phyloP scores from a whole-genome alignment of 1,140 invertebrate species.

The Ceratosolen fusciceps region DNA sequence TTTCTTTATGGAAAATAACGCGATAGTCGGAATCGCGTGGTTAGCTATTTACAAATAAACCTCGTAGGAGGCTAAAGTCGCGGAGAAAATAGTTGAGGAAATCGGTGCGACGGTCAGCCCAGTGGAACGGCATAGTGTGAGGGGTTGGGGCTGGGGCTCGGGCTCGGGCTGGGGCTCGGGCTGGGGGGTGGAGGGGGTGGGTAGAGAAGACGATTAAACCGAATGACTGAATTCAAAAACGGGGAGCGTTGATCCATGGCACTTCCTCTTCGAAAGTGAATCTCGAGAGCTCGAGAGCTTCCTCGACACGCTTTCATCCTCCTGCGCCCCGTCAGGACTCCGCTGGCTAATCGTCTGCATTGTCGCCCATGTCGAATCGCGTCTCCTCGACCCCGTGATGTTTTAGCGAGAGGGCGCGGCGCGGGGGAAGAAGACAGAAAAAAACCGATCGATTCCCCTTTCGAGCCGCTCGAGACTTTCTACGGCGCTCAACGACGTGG shows the following conservation, averaged over 20 bases:
- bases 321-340: background rate
- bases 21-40: too few relatives aligned
- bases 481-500: background rate
- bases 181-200: too few relatives aligned
- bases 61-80: too few relatives aligned
- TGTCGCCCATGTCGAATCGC: background rate
- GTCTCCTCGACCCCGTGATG: background rate
- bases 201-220: slow-evolving; percentile 43
- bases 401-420: slow-evolving; percentile 6
- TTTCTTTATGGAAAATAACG: too few relatives aligned
- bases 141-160: background rate
- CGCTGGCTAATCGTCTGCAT: too few relatives aligned
- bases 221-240: slow-evolving; percentile 40
- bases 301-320: slow-evolving; percentile 58
- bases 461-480: slow-evolving; percentile 9
- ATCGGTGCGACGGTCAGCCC: background rate
- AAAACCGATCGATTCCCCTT: too few relatives aligned
- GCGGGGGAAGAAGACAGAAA: slow-evolving; percentile 33
- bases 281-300: slow-evolving; percentile 8
- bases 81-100: too few relatives aligned
- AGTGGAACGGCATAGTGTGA: too few relatives aligned
- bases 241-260: slow-evolving; percentile 1
- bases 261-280: background rate
- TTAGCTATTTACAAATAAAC: too few relatives aligned
- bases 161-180: background rate